These are phyloP conservation scores for Coremacera marginata DNA, from an alignment of 2,888 invertebrate species.

Conservation along the genomic window DNA sequence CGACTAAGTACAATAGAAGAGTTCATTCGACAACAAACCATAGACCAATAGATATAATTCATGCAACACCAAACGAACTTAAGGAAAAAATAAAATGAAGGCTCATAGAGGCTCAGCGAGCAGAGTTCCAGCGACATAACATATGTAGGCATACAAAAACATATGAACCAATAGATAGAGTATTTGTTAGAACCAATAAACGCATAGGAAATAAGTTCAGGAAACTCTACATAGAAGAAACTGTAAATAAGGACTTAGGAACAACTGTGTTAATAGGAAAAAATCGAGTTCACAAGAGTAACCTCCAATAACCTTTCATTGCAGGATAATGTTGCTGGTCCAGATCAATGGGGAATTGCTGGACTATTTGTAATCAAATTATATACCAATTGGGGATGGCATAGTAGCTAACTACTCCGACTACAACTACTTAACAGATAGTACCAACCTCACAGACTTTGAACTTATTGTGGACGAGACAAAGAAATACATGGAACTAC, in stretches of 20 bases:
- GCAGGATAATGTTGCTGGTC: no score
- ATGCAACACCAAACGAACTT: not conserved
- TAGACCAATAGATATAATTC: slow-evolving; percentile 28
- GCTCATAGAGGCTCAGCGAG: no score
- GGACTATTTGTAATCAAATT: no score
- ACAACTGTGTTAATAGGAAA: not conserved
- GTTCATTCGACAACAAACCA: slow-evolving; percentile 40
- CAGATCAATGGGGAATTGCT: no score
- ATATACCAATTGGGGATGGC: no score
- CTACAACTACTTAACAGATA: no score
- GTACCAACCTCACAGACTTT: no score
- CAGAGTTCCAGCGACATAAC: no score
- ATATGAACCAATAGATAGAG: not conserved
- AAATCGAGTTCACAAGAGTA: not conserved
- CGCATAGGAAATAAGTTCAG: not conserved
- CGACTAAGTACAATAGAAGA: slow-evolving; percentile 41
- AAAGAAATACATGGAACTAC: no score
- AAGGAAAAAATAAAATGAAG: no score
- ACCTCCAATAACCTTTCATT: not conserved
- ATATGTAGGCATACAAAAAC: not conserved
- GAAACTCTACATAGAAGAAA: not conserved
- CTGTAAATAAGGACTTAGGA: not conserved
- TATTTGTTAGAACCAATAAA: not conserved
- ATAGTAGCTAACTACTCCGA: no score
- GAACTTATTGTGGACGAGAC: no score